phyloP scores from a whole-genome alignment of 2,888 invertebrate genomes.

The Campoplex nolae region DNA sequence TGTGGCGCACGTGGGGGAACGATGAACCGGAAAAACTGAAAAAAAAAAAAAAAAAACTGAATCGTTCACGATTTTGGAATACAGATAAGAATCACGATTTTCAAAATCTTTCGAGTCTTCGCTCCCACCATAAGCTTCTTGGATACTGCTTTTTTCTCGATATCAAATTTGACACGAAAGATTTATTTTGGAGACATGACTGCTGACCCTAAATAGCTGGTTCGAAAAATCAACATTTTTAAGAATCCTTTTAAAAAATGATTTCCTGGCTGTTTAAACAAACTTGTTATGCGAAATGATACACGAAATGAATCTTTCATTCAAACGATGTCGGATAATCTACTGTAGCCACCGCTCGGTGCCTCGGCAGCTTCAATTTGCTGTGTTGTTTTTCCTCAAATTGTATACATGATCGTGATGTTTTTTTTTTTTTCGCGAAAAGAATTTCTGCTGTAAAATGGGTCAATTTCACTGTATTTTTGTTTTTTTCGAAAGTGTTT shows the following conservation, averaged over 20 bases:
- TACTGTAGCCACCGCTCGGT: too few relatives aligned
- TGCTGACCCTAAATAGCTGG: too few relatives aligned
- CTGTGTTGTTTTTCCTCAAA: not conserved
- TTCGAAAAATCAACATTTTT: too few relatives aligned
- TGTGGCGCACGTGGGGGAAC: not conserved
- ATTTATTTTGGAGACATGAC: not conserved
- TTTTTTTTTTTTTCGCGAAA: not conserved
- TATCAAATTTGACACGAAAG: not conserved
- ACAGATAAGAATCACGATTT: not conserved
- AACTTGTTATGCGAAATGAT: too few relatives aligned
- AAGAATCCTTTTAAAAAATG: too few relatives aligned
- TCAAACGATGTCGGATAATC: too few relatives aligned
- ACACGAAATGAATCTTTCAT: too few relatives aligned
- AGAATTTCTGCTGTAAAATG: constrained; percentile 3
- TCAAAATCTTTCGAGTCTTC: not conserved
- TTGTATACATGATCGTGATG: not conserved
- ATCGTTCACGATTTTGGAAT: too few relatives aligned
- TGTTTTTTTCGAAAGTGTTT: not conserved
- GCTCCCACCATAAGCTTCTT: too few relatives aligned
- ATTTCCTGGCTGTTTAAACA: too few relatives aligned
- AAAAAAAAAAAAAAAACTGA: too few relatives aligned
- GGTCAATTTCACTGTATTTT: constrained; percentile 30
- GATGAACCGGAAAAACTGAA: too few relatives aligned
- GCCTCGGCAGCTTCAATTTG: not conserved
- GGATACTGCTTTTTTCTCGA: not conserved